These are phyloP conservation scores for Apeltes quadracus DNA, from an alignment of 2,113 vertebrate genomes.

Conservation along the genomic window DNA sequence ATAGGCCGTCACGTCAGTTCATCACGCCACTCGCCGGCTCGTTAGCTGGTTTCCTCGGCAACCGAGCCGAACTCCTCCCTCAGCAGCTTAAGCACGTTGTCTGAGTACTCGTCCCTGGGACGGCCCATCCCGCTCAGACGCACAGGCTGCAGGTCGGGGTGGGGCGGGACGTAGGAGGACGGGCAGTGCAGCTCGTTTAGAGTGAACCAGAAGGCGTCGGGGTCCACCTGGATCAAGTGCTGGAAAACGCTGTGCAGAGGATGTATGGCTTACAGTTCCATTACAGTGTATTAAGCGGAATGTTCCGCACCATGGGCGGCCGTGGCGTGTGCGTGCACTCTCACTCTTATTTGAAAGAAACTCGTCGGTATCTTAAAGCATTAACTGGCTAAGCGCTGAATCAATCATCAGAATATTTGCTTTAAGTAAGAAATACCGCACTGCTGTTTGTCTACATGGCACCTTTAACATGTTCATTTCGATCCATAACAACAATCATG, in stretches of 20 bases:
- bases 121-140: conserved; percentile 66
- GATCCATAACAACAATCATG: background rate
- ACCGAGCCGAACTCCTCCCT: conserved; percentile 60
- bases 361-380: background rate
- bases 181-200: conserved; percentile 86
- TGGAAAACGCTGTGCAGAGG: conserved; percentile 84
- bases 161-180: conserved; percentile 68
- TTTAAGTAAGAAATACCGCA: background rate
- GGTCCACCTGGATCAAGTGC: conserved; percentile 85
- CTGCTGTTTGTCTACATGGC: background rate
- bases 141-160: conserved; percentile 80
- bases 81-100: conserved; percentile 86
- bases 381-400: background rate
- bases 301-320: background rate
- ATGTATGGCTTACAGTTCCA: too few relatives aligned
- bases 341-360: background rate
- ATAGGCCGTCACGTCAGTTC: too few relatives aligned
- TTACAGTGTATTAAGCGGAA: background rate
- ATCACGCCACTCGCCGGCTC: conserved; percentile 12
- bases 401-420: background rate
- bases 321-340: background rate
- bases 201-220: conserved; percentile 87
- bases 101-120: conserved; percentile 75
- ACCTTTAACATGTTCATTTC: background rate
- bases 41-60: background rate